Conservation (phyloP, 2,797 vertebrate species). For the Tapirus indicus region DNA sequence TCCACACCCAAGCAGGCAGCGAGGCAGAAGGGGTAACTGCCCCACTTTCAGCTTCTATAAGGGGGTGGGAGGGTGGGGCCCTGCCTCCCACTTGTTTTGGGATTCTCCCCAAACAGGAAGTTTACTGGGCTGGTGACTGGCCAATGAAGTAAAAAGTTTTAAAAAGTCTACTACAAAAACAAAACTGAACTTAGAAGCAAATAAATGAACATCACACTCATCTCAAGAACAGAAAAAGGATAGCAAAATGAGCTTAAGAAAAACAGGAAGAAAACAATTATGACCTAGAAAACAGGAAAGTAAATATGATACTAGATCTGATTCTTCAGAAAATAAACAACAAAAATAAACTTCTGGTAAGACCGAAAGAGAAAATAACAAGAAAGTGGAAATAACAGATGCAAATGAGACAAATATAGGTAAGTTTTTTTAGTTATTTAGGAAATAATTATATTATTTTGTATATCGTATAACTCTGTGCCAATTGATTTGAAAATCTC, state of each 20-base stretch:
- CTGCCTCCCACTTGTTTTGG: not conserved
- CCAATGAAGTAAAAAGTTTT: not conserved
- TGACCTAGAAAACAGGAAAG: not conserved
- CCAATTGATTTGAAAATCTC: not conserved
- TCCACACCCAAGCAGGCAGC: not conserved
- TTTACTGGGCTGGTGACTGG: not conserved
- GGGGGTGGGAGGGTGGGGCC: not conserved
- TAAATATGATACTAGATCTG: not conserved
- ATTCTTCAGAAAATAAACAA: not conserved
- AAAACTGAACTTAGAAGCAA: constrained; percentile 3
- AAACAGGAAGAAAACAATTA: not conserved
- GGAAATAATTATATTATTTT: not conserved
- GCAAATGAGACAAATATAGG: not conserved
- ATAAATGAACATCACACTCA: not conserved
- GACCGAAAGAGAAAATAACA: not conserved
- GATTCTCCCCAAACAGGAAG: constrained; percentile 16
- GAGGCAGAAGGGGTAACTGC: accelerated
- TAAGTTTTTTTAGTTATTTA: not conserved
- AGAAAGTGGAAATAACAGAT: not conserved
- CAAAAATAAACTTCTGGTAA: not conserved
- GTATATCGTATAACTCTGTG: not conserved
- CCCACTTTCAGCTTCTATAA: not conserved
- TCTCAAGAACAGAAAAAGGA: not conserved
- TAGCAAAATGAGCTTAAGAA: not conserved
- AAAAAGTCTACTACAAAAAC: not conserved